These are phyloP conservation scores for Nipponacmea schrenckii DNA, from an alignment of 2,888 invertebrate genomes.

Conservation along the genomic window DNA sequence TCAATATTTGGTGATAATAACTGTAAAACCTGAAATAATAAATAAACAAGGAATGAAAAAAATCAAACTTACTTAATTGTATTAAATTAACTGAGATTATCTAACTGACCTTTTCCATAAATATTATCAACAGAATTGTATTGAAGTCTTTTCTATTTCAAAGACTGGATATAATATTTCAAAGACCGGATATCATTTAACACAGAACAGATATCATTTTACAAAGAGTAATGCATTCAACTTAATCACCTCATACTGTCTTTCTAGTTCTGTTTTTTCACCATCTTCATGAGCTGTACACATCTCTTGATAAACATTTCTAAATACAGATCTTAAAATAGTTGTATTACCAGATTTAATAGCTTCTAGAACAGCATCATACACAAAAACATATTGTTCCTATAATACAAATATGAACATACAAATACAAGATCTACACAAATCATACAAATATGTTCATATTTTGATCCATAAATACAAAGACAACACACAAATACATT, in stretches of 20 bases:
- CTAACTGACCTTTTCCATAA: too few species aligned
- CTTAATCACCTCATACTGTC: conserved; percentile 56
- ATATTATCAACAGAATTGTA: too few species aligned
- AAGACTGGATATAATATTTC: too few species aligned
- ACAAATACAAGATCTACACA: too few species aligned
- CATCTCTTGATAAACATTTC: conserved; percentile 51
- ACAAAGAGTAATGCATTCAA: too few species aligned
- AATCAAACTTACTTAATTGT: too few species aligned
- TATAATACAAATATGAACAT: conserved; percentile 27
- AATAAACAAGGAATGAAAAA: not conserved
- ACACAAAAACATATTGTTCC: conserved; percentile 64
- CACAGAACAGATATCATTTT: too few species aligned
- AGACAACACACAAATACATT: not conserved
- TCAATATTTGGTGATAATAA: conserved; percentile 53
- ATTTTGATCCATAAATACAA: not conserved
- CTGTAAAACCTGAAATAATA: conserved; percentile 46
- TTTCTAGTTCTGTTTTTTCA: conserved; percentile 49
- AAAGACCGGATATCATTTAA: too few species aligned
- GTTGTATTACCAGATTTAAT: conserved; percentile 57
- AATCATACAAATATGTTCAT: too few species aligned
- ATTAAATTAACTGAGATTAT: not conserved
- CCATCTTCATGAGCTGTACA: conserved; percentile 41
- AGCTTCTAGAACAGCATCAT: conserved; percentile 58
- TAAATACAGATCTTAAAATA: conserved; percentile 50
- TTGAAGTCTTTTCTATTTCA: too few species aligned